Conservation (phyloP, 1,140 invertebrate species). For the Ctenoplectra terminalis region DNA sequence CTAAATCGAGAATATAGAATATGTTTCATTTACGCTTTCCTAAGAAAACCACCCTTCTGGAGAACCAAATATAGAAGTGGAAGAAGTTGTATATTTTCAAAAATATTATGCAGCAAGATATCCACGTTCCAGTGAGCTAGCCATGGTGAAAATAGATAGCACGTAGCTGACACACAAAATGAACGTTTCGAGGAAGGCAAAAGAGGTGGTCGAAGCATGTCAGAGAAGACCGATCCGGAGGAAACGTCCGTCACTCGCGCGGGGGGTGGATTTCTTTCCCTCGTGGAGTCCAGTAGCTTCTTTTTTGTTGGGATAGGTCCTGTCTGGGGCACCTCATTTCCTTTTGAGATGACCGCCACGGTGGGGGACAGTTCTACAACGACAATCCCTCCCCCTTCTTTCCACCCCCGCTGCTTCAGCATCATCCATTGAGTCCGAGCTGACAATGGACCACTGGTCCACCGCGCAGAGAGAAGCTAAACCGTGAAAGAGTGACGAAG, state of each 20-base stretch:
- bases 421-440: slow-evolving; percentile 61
- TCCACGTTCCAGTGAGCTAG: too few relatives aligned
- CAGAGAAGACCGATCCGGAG: slow-evolving; percentile 23
- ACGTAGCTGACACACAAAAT: background rate
- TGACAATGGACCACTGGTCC: slow-evolving; percentile 68
- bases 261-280: slow-evolving; percentile 50
- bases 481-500: slow-evolving; percentile 23
- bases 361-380: slow-evolving; percentile 52
- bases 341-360: slow-evolving; percentile 60
- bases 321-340: slow-evolving; percentile 69
- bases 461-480: slow-evolving; percentile 50
- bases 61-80: background rate
- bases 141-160: background rate
- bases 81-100: background rate
- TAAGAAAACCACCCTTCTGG: too few relatives aligned
- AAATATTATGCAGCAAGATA: background rate
- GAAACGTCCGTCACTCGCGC: slow-evolving; percentile 55
- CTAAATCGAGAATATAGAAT: background rate
- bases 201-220: slow-evolving; percentile 31
- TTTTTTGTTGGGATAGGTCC: slow-evolving; percentile 69
- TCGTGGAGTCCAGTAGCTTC: slow-evolving; percentile 61
- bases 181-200: slow-evolving; percentile 17
- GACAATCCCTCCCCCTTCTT: slow-evolving; percentile 51
- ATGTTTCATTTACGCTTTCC: background rate
- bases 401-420: slow-evolving; percentile 43